Conservation (phyloP, 2,888 invertebrate genomes). For the Carterocephalus palaemon region DNA sequence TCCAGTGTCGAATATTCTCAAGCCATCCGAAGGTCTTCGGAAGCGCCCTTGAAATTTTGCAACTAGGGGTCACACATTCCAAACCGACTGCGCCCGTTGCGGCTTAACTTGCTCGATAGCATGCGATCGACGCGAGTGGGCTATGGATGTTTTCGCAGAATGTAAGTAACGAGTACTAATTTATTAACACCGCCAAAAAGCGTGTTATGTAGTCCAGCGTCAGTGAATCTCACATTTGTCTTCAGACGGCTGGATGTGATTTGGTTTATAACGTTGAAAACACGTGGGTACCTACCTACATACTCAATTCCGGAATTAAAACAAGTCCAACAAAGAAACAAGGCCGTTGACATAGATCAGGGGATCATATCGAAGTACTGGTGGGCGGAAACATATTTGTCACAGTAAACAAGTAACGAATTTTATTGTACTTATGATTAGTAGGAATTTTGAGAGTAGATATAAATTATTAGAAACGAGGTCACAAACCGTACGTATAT, state of each 20-base stretch:
- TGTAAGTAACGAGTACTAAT: constrained; percentile 5
- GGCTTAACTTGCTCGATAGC: no score
- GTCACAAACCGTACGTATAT: no score
- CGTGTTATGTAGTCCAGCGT: constrained; percentile 1
- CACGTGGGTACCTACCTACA: constrained; percentile 19
- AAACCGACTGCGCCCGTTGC: no score
- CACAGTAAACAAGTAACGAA: constrained; percentile 10
- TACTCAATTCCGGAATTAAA: constrained; percentile 22
- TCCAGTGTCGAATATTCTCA: no score
- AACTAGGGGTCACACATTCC: no score
- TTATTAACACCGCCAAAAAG: not conserved
- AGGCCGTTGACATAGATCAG: constrained; percentile 22
- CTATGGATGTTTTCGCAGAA: no score
- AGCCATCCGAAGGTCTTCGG: no score
- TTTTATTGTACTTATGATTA: constrained; percentile 13
- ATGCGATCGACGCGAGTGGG: no score
- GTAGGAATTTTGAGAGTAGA: constrained; percentile 3
- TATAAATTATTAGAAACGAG: no score
- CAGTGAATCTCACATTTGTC: constrained; percentile 5
- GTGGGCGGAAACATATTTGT: constrained; percentile 20
- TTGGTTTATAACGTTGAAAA: constrained; percentile 4
- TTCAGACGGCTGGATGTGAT: constrained; percentile 5
- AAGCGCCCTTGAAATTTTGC: no score
- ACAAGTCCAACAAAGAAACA: constrained; percentile 18
- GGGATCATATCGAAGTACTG: constrained; percentile 6